Evolutionary conservation across 2,797 vertebrate species (phyloP).

Genomic region (Myotis daubentonii): DNA sequence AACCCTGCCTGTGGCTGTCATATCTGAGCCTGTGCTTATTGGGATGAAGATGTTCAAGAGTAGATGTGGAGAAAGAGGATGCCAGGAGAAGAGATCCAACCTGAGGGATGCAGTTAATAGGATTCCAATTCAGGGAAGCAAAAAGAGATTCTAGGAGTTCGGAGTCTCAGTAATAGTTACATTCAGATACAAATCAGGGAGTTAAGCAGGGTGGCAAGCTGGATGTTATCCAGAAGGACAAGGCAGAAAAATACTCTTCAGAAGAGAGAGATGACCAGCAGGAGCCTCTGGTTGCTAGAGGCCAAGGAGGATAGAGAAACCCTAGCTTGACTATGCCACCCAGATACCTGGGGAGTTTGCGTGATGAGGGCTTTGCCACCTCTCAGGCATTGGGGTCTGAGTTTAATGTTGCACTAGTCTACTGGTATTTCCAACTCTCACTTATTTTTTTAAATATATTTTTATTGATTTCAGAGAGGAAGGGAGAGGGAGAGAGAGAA

Average conservation of each 20-base stretch:
- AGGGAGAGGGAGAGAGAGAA: no score
- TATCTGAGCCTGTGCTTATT: background rate
- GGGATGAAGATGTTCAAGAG: background rate
- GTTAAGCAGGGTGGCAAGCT: background rate
- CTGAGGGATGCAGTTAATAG: background rate
- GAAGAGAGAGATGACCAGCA: background rate
- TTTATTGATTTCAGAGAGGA: no score
- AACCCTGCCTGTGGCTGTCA: background rate
- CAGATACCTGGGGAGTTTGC: rapidly evolving
- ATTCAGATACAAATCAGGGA: background rate
- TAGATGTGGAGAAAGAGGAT: background rate
- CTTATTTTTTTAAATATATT: no score
- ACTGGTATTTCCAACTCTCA: background rate
- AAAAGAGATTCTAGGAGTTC: background rate
- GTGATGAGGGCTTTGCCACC: background rate
- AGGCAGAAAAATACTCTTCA: background rate
- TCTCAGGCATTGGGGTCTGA: background rate
- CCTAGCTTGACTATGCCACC: no score
- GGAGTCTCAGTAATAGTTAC: background rate
- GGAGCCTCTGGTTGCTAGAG: background rate
- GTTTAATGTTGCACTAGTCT: background rate
- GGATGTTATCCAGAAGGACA: background rate
- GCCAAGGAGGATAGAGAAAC: background rate
- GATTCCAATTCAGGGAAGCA: background rate
- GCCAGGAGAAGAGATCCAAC: background rate